Evolutionary conservation across 2,797 vertebrate species (phyloP).

Genomic region (Chelidonichthys spinosus): DNA sequence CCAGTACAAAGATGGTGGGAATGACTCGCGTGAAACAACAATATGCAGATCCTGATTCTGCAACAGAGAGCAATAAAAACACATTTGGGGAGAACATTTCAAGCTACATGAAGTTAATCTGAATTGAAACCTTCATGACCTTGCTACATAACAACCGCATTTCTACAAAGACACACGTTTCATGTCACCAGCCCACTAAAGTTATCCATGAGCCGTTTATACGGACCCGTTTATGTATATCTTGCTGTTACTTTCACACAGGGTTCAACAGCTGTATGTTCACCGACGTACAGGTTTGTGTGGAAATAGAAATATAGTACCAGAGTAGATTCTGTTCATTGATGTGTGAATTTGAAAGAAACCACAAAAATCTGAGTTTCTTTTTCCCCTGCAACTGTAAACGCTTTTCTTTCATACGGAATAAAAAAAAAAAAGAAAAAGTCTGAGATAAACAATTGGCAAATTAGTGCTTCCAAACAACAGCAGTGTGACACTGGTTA

Average conservation of each 20-base stretch:
- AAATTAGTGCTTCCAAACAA: not conserved
- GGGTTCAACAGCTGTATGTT: not conserved
- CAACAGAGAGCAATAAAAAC: not conserved
- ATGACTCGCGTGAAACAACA: not conserved
- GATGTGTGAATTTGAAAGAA: not conserved
- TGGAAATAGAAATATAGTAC: not conserved
- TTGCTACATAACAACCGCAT: not conserved
- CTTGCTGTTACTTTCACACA: not conserved
- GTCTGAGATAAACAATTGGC: not conserved
- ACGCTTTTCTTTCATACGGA: not conserved
- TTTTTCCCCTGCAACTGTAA: not conserved
- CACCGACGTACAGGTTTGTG: not conserved
- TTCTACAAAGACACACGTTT: not conserved
- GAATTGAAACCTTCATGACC: not conserved
- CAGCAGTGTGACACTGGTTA: not conserved
- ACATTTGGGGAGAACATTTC: slow-evolving; percentile 11
- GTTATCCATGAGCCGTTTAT: not conserved
- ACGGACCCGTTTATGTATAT: not conserved
- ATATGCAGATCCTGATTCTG: not conserved
- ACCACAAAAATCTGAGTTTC: not conserved
- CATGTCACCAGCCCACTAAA: not conserved
- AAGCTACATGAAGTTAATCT: not conserved
- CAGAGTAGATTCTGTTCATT: not conserved
- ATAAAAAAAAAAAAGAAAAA: not conserved
- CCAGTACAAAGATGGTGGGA: not conserved